Conservation (phyloP, 2,797 vertebrate genomes). For the Hephaestus fuliginosus region DNA sequence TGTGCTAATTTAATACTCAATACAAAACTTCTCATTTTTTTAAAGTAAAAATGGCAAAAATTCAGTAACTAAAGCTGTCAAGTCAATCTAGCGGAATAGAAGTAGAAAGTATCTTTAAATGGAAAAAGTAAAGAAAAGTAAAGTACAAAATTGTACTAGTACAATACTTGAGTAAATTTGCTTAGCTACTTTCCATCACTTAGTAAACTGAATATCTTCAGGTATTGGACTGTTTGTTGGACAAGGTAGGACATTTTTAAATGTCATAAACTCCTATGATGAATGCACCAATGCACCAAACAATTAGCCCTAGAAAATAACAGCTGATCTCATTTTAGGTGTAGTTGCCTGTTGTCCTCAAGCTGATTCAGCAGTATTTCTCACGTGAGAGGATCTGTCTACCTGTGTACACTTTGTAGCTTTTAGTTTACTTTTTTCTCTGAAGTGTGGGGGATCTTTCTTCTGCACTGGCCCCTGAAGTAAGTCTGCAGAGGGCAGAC, state of each 20-base stretch:
- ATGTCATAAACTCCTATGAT: not conserved
- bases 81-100: too few relatives aligned
- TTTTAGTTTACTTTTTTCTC: not conserved
- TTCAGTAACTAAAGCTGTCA: too few relatives aligned
- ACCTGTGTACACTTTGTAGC: not conserved
- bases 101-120: too few relatives aligned
- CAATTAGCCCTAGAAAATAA: slow-evolving; percentile 1
- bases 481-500: slow-evolving; percentile 36
- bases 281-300: too few relatives aligned
- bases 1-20: not conserved
- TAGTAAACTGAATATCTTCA: not conserved
- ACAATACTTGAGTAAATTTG: not conserved
- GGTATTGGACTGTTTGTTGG: not conserved
- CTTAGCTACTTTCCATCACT: not conserved
- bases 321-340: not conserved
- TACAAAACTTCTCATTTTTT: not conserved
- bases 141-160: too few relatives aligned
- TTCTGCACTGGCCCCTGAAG: slow-evolving; percentile 27
- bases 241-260: not conserved
- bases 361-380: slow-evolving; percentile 19
- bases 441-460: slow-evolving; percentile 11
- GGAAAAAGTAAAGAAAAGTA: too few relatives aligned
- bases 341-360: not conserved
- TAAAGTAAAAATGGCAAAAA: not conserved
- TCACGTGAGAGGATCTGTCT: slow-evolving; percentile 1